phyloP scores from a whole-genome alignment of 1,140 invertebrate genomes.

The Drosophila repletoides region DNA sequence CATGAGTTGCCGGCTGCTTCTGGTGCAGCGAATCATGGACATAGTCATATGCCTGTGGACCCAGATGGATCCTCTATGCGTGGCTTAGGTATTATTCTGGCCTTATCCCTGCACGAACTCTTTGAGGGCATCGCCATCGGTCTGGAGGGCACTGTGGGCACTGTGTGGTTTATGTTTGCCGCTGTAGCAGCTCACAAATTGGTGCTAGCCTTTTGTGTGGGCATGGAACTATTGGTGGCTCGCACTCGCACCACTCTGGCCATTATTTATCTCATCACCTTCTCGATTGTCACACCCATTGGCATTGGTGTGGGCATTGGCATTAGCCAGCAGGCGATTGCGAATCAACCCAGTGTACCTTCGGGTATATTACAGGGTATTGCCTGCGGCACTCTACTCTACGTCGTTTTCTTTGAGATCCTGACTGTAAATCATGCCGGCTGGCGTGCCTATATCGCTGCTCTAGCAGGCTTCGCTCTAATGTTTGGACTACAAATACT shows the following conservation, averaged over 20 bases:
- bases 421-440: slow-evolving; percentile 89
- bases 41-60: slow-evolving; percentile 82
- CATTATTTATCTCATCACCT: slow-evolving; percentile 88
- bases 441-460: slow-evolving; percentile 87
- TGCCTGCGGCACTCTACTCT: slow-evolving; percentile 93
- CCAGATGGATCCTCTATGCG: slow-evolving; percentile 84
- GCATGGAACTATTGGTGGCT: slow-evolving; percentile 88
- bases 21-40: too few relatives aligned
- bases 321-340: slow-evolving; percentile 85
- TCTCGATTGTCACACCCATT: slow-evolving; percentile 90
- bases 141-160: slow-evolving; percentile 86
- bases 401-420: slow-evolving; percentile 96
- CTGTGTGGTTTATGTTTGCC: slow-evolving; percentile 92
- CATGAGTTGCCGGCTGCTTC: too few relatives aligned
- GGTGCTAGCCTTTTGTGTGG: slow-evolving; percentile 94
- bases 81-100: slow-evolving; percentile 91
- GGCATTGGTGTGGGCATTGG: slow-evolving; percentile 89
- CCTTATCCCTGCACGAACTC: slow-evolving; percentile 94
- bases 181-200: slow-evolving; percentile 95
- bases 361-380: slow-evolving; percentile 90
- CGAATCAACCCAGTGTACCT: slow-evolving; percentile 84
- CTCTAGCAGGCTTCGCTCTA: slow-evolving; percentile 88
- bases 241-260: slow-evolving; percentile 86
- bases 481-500: slow-evolving; percentile 90
- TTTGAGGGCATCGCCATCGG: slow-evolving; percentile 96